Base-by-base conservation (phyloP, 2,113 vertebrate genomes). In the Aptenodytes forsteri region DNA sequence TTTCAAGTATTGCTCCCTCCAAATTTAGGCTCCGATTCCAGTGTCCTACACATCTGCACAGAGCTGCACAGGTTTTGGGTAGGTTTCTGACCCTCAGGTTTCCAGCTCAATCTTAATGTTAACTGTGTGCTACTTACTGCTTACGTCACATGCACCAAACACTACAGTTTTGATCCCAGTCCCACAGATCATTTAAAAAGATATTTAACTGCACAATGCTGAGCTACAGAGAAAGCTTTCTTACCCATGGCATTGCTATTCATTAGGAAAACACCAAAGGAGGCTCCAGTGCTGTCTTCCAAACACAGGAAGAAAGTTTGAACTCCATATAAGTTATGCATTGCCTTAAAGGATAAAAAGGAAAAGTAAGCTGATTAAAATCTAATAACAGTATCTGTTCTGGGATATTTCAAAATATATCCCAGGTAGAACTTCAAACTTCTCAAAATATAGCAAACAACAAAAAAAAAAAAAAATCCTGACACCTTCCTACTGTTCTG, bases 171-270 rank as follows among this genome's bases (percentile, higher is more conserved):
- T 47, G 25, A 77, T 38, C 22, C 13, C 32, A 67, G 0, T 3
- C 40, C 29, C 6, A 49, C 5, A 61, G 15, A 38, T 72, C 1
- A 21, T 44, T 44, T 22, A 8, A 49, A 46, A 67, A 54, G 6
- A 7, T 29, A 46, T 29, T 49, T 25, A 47, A 14, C 10, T 80
- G 34, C 52, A 64, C 52, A 64, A 16, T 44, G 13, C 36, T 61
- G 50, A 42, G 58, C 16, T 54, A 27, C 25, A 69, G 42, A 62
- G 75, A 70, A 70, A 76, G 11, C 6, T 64, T 69, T 22, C 93
- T 99, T 98, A 99, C 99, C 99, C 99, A 99, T 99, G 50, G 99
- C 99, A 93, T 99, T 99, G 98, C 99, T 99, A 95, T 99, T 99
- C 99, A 99, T 98, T 56, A 99, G 98, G 96, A 99, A 99, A 79